A percentile compares a stretch with the other conserved stretches of the same genome.
phyloP scores from a whole-genome alignment of 2,888 invertebrate genomes.

The Argynnis bischoffii region DNA sequence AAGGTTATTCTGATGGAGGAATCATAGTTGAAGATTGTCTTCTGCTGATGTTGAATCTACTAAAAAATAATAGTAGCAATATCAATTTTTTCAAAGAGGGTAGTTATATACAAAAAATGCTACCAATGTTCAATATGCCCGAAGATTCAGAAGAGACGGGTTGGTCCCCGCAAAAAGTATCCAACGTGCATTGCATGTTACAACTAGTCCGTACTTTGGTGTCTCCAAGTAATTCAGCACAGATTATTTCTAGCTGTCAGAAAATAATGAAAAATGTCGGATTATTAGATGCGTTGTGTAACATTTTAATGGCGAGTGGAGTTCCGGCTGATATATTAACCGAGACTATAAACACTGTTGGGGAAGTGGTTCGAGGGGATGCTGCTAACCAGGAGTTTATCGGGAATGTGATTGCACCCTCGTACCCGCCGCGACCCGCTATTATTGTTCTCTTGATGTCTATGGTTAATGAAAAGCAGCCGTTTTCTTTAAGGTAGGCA shows the following conservation, averaged over 20 bases:
- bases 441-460: slow-evolving; percentile 97
- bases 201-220: slow-evolving; percentile 95
- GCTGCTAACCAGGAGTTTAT: slow-evolving; percentile 95
- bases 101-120: slow-evolving; percentile 94
- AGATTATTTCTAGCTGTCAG: slow-evolving; percentile 92
- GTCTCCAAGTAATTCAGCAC: slow-evolving; percentile 95
- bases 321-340: slow-evolving; percentile 98
- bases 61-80: slow-evolving; percentile 98
- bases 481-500: slow-evolving; percentile 84
- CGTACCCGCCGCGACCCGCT: slow-evolving; percentile 95
- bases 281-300: slow-evolving; percentile 84
- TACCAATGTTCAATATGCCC: slow-evolving; percentile 93
- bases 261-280: slow-evolving; percentile 93
- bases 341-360: slow-evolving; percentile 97
- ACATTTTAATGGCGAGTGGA: slow-evolving; percentile 96
- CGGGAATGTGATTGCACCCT: slow-evolving; percentile 94
- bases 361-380: slow-evolving; percentile 96
- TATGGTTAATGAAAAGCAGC: slow-evolving; percentile 99
- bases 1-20: slow-evolving; percentile 96
- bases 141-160: slow-evolving; percentile 87
- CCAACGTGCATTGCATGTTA: slow-evolving; percentile 96
- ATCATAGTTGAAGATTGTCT: slow-evolving; percentile 99
- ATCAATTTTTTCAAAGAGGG: slow-evolving; percentile 99
- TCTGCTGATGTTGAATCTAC: slow-evolving; percentile 93
- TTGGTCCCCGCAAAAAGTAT: slow-evolving; percentile 97